Percentiles rank a stretch among this genome's conserved stretches.
Conservation (phyloP, 2,113 vertebrate genomes). For the Rhinoderma darwinii region DNA sequence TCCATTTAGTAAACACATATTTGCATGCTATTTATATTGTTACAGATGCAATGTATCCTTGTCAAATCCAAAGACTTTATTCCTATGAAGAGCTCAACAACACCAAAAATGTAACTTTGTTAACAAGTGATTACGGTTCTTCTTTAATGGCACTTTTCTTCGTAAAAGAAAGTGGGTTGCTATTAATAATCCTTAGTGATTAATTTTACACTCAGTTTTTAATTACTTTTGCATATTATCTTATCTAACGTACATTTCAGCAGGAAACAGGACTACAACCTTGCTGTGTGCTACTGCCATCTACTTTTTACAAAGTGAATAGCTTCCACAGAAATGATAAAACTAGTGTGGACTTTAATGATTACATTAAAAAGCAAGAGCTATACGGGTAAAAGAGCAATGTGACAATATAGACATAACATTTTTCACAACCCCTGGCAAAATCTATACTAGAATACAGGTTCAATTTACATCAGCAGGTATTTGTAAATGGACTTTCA, state of each 20-base stretch:
- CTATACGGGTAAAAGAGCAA: background rate
- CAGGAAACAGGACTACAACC: background rate
- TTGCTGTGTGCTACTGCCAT: constrained; percentile 27
- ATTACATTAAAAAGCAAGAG: background rate
- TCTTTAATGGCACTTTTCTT: background rate
- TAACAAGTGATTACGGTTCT: background rate
- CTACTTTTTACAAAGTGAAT: constrained; percentile 1
- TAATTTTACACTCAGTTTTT: background rate
- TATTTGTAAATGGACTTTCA: background rate
- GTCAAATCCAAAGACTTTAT: too few species aligned
- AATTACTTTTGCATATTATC: constrained; percentile 15
- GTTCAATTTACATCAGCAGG: background rate
- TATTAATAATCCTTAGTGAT: constrained; percentile 19
- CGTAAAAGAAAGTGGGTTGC: background rate
- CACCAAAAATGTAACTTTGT: too few species aligned
- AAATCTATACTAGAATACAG: background rate
- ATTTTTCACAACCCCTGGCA: background rate
- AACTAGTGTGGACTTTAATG: background rate
- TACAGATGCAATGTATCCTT: too few species aligned
- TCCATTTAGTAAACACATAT: background rate
- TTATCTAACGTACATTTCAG: background rate
- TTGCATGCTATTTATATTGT: too few species aligned
- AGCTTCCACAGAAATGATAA: background rate
- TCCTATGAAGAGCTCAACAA: too few species aligned
- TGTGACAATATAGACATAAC: background rate